Evolutionary conservation across 2,888 invertebrate genomes (phyloP).

Genomic region (Aporophyla lueneburgensis): DNA sequence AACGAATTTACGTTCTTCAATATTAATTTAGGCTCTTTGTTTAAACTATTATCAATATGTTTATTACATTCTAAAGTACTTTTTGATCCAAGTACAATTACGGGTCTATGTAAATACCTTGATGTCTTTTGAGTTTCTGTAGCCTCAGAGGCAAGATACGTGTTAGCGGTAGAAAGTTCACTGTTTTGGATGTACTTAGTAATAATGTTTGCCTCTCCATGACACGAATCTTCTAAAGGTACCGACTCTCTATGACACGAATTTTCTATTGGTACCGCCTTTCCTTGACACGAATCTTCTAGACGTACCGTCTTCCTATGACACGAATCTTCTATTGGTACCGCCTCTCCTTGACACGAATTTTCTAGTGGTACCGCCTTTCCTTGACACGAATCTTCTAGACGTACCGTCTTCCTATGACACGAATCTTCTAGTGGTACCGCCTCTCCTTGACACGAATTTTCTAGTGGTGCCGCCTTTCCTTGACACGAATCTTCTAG

Average conservation of each 20-base stretch:
- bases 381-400: too few species aligned
- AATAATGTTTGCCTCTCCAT: conserved; percentile 23
- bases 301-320: neutral
- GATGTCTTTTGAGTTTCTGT: conserved; percentile 11
- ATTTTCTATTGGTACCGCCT: neutral
- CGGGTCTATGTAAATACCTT: conserved; percentile 65
- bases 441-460: too few species aligned
- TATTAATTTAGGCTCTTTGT: conserved; percentile 66
- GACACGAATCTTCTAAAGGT: conserved; percentile 20
- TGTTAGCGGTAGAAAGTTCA: neutral
- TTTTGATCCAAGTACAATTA: conserved; percentile 79
- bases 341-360: neutral
- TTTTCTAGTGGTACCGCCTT: neutral
- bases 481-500: too few species aligned
- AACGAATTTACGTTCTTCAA: conserved; percentile 74
- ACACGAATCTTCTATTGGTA: neutral
- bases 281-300: too few species aligned
- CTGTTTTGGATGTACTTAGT: neutral
- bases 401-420: too few species aligned
- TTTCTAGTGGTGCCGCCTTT: too few species aligned
- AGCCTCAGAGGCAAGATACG: neutral
- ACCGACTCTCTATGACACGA: neutral
- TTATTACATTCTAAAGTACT: conserved; percentile 59
- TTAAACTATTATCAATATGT: conserved; percentile 6
- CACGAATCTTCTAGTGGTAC: too few species aligned